These are phyloP conservation scores for Caenorhabditis drosophilae DNA, from an alignment of 2,888 invertebrate genomes.

Conservation along the genomic window DNA sequence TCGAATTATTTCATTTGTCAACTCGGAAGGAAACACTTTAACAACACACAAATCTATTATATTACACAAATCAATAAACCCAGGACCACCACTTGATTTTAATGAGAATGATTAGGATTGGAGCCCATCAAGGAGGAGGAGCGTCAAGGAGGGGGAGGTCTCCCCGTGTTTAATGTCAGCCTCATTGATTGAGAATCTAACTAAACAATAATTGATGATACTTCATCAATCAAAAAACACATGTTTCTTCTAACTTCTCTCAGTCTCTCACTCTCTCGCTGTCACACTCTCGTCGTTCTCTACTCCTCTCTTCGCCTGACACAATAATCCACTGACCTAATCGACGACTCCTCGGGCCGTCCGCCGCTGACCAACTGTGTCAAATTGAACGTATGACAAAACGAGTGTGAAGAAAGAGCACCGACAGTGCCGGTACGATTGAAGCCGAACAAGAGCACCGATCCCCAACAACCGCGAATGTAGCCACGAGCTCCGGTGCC, in stretches of 20 bases:
- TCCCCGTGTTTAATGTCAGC: not conserved
- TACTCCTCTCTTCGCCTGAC: no score
- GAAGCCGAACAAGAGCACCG: constrained; percentile 59
- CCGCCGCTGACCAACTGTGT: constrained; percentile 55
- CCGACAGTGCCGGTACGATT: constrained; percentile 55
- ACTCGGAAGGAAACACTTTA: no score
- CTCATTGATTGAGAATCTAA: constrained; percentile 15
- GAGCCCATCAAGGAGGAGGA: no score
- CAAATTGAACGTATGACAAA: constrained; percentile 58
- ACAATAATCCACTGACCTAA: constrained; percentile 41
- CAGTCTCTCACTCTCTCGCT: no score
- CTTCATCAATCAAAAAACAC: constrained; percentile 33
- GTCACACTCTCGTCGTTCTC: no score
- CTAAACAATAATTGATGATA: constrained; percentile 14
- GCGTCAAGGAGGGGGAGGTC: not conserved
- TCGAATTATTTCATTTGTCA: no score
- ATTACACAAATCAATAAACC: no score
- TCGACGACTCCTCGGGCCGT: constrained; percentile 55
- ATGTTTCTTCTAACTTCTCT: constrained; percentile 4
- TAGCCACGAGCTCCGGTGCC: constrained; percentile 62
- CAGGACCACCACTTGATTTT: no score
- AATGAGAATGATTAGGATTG: no score
- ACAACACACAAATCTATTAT: no score
- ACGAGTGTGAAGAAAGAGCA: constrained; percentile 43
- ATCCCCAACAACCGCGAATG: constrained; percentile 61